phyloP scores from a whole-genome alignment of 2,797 vertebrate species.

The Eleutherodactylus coqui region DNA sequence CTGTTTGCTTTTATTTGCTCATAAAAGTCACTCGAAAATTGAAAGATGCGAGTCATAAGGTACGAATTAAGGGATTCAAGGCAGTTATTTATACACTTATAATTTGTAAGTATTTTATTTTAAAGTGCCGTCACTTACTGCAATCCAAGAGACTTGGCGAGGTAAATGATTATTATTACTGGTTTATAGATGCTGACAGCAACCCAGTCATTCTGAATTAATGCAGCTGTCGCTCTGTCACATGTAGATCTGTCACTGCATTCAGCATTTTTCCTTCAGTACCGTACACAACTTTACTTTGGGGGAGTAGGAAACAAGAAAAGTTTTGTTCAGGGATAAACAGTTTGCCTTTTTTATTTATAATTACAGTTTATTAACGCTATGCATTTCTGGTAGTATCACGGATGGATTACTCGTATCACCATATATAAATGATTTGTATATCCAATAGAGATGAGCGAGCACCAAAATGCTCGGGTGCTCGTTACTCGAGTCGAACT shows the following conservation, averaged over 20 bases:
- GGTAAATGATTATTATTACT: neutral
- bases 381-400: neutral
- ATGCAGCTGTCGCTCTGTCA: constrained; percentile 17
- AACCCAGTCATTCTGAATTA: constrained; percentile 30
- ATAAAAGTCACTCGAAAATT: constrained; percentile 6
- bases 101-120: neutral
- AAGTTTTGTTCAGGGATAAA: neutral
- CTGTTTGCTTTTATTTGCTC: constrained; percentile 31
- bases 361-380: neutral
- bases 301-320: neutral
- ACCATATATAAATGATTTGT: neutral
- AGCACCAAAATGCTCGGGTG: no score
- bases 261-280: constrained; percentile 1
- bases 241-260: constrained; percentile 26
- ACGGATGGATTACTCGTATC: neutral
- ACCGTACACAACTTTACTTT: neutral
- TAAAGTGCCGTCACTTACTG: neutral
- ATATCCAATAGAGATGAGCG: no score
- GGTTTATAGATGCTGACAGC: neutral
- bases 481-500: no score
- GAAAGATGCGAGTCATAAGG: neutral
- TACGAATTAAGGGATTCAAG: neutral
- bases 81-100: neutral
- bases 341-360: neutral
- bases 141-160: neutral